Evolutionary conservation across 2,888 invertebrate genomes (phyloP).

Genomic region (Melieria crassipennis): DNA sequence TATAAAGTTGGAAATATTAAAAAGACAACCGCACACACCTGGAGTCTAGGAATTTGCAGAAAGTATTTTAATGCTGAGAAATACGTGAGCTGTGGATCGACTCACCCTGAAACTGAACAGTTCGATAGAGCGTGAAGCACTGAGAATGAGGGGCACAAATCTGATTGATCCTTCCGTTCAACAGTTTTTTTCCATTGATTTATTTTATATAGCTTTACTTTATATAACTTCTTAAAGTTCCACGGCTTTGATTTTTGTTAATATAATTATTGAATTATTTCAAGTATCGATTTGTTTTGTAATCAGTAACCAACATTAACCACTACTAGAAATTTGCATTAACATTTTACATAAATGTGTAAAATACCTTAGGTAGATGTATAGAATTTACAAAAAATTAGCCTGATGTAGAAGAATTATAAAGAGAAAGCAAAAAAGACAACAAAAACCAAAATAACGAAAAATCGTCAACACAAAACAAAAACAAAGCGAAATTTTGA

Average conservation of each 20-base stretch:
- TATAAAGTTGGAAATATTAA: no score
- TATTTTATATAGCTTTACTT: background rate
- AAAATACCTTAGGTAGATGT: conserved; percentile 37
- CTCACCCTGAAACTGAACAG: no score
- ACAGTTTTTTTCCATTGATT: background rate
- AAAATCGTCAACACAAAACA: conserved; percentile 1
- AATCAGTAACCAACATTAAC: background rate
- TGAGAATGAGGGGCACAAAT: no score
- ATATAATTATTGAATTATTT: background rate
- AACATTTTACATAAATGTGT: conserved; percentile 37
- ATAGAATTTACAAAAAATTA: conserved; percentile 34
- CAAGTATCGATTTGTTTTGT: no score
- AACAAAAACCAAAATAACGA: conserved; percentile 28
- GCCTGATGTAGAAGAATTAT: conserved; percentile 20
- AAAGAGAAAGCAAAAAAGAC: conserved; percentile 24
- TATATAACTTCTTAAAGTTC: no score
- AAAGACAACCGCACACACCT: no score
- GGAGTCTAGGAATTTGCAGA: no score
- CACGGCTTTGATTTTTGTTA: background rate
- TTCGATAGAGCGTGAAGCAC: no score
- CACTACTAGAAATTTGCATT: conserved; percentile 20
- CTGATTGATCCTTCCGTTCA: background rate
- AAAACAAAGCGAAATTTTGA: background rate
- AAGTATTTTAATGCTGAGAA: no score
- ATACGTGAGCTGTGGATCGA: no score